Base-by-base conservation (phyloP, 2,888 invertebrate genomes). In the Pyrrhia umbra region DNA sequence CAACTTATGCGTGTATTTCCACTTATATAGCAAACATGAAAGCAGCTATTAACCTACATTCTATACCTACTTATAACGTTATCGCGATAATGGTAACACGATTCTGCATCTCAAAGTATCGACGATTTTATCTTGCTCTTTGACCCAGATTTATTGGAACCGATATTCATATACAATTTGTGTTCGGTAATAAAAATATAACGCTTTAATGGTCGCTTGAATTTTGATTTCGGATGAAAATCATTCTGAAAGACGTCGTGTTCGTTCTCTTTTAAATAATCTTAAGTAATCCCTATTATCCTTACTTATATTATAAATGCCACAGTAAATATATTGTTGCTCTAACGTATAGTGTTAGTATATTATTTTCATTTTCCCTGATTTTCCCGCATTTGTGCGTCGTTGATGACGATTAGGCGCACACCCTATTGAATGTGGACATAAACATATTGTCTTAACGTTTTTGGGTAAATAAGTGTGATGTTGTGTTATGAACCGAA, bases 61-160 rank as follows among this genome's bases (percentile, higher is more conserved):
- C 54, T 46, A 30, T 77, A 34, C 34, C 34, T 34, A 80, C 69
- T 79, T 67, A 79, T 78, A 68, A 56, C 76, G 75, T 73, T 78
- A 80, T 82, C 80, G 75, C 66, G 80, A 77, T 64, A 72, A 71
- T 70, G 72, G 69, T 61, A 81, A 80, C 78, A 70, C 69, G 68
- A 77, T 79, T 82, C 72, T 79, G 78, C 80, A 82, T 83, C 81
- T 82, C 79, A 76, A 82, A 85, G 83, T 68, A 77, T 85, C 81
- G 81, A 78, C 72, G 86, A 86, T 86, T 80, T 83, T 87, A 87
- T 87, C 87, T 83, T 77, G 51, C 62, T 78, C 75, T 79, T 82
- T 82, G 85, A 84, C 84, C 85, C 70, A 84, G 77, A 84, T 86
- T 76, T 65, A 65, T 60, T 76, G 49, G 18, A 49, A 30, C 43